phyloP scores from a whole-genome alignment of 2,113 vertebrate genomes.

The Rhipidura dahli region DNA sequence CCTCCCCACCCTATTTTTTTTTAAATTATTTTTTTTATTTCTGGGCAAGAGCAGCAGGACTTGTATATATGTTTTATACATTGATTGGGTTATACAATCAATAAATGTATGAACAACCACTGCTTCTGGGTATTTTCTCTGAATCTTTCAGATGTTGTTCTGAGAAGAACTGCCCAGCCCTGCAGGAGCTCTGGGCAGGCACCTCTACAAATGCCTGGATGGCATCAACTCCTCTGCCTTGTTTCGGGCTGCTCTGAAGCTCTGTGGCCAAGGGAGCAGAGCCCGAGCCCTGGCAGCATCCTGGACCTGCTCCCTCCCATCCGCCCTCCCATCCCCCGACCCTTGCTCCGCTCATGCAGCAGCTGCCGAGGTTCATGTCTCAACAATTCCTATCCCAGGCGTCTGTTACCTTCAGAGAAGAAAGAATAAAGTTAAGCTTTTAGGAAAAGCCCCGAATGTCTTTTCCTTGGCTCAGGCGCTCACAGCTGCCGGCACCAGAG shows the following conservation, averaged over 20 bases:
- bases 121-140: background rate
- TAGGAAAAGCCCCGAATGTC: accelerated
- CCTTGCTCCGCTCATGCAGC: accelerated
- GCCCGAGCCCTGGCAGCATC: accelerated
- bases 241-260: background rate
- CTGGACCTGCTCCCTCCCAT: accelerated
- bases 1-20: accelerated
- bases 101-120: background rate
- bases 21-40: too few relatives aligned
- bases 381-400: background rate
- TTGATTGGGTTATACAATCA: background rate
- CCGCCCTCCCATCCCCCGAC: accelerated
- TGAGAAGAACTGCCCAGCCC: background rate
- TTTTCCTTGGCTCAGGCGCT: background rate
- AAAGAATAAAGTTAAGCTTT: accelerated
- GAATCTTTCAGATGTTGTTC: background rate
- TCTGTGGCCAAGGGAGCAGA: accelerated
- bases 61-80: too few relatives aligned
- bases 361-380: background rate
- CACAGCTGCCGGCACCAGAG: background rate
- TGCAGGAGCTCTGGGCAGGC: background rate
- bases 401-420: background rate
- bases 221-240: accelerated
- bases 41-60: background rate
- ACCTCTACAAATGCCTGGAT: accelerated